Percentiles rank a stretch among this genome's conserved stretches.
Evolutionary conservation across 2,888 invertebrate genomes (phyloP).

Genomic region (Callyntrura guangdongensis): DNA sequence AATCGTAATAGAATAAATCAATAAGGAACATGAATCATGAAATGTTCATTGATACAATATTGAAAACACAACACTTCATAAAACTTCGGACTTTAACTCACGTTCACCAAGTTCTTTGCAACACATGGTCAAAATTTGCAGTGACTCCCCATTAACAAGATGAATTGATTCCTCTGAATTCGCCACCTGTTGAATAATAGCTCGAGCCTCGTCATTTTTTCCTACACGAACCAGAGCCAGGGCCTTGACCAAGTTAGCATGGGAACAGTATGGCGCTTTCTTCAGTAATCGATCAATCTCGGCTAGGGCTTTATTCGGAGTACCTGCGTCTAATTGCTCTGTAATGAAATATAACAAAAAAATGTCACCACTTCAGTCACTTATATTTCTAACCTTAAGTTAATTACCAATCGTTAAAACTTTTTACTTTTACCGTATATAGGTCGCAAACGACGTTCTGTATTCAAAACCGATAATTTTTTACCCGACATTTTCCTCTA

Average conservation of each 20-base stretch:
- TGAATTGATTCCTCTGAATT: not conserved
- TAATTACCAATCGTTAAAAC: too few relatives aligned
- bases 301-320: not conserved
- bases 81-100: too few relatives aligned
- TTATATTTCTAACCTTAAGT: too few relatives aligned
- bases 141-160: not conserved
- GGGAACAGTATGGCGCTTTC: not conserved
- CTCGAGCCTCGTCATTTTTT: not conserved
- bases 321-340: not conserved
- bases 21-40: not conserved
- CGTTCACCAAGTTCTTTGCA: conserved; percentile 17
- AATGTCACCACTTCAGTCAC: not conserved
- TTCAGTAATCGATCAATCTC: not conserved
- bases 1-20: not conserved
- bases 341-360: not conserved
- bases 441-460: too few relatives aligned
- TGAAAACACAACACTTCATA: not conserved
- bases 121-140: not conserved
- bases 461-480: too few relatives aligned
- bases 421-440: too few relatives aligned
- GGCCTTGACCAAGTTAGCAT: not conserved
- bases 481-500: too few relatives aligned
- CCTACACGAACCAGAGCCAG: not conserved
- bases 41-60: not conserved
- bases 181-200: not conserved